phyloP scores from a whole-genome alignment of 1,140 invertebrate genomes.

The Apis laboriosa region DNA sequence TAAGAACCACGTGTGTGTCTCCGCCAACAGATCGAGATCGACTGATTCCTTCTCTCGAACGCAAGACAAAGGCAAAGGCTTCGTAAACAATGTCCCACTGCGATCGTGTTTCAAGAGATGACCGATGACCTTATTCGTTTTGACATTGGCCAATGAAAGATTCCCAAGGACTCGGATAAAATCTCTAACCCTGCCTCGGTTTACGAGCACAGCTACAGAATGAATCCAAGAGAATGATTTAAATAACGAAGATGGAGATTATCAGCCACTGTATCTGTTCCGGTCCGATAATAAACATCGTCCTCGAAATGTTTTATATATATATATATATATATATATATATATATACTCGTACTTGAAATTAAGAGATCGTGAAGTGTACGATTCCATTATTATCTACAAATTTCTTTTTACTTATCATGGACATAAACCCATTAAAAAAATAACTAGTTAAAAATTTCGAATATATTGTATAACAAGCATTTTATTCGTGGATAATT shows the following conservation, averaged over 20 bases:
- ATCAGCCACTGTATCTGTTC: conserved; percentile 6
- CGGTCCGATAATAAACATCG: conserved; percentile 23
- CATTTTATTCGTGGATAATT: too few species aligned
- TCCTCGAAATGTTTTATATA: conserved; percentile 19
- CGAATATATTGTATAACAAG: too few species aligned
- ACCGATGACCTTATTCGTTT: conserved; percentile 23
- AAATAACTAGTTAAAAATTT: too few species aligned
- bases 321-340: not conserved
- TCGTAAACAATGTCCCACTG: conserved; percentile 34
- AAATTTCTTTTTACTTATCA: too few species aligned
- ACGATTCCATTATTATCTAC: too few species aligned
- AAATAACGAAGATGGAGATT: conserved; percentile 21
- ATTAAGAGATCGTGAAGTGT: too few species aligned
- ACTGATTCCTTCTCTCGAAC: not conserved
- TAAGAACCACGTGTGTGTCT: not conserved
- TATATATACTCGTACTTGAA: too few species aligned
- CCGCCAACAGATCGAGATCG: not conserved
- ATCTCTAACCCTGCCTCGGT: conserved; percentile 15
- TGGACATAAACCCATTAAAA: too few species aligned
- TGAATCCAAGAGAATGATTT: conserved; percentile 12
- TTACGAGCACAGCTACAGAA: not conserved
- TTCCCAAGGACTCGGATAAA: conserved; percentile 14
- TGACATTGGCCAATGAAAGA: not conserved
- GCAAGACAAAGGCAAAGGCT: conserved; percentile 26
- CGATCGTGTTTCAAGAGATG: conserved; percentile 40